A percentile compares a stretch with the other conserved stretches of the same genome.
Evolutionary conservation across 2,113 vertebrate species (phyloP).

Genomic region (Chloebia gouldiae): DNA sequence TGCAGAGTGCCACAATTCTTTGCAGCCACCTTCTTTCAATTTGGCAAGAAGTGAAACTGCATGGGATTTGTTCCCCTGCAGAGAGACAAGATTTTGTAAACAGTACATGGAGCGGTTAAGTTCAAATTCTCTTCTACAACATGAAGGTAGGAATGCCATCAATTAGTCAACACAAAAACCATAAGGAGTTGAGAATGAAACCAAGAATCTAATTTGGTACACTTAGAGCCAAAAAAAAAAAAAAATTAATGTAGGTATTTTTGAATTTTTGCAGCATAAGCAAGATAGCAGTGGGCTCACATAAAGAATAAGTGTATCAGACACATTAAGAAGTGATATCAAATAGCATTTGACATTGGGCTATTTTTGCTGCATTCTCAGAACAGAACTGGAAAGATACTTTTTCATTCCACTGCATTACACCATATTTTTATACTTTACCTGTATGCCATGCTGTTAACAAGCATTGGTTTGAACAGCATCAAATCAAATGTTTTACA

Average conservation of each 20-base stretch:
- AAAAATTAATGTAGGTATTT: not conserved
- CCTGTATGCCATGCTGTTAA: not conserved
- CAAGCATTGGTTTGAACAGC: not conserved
- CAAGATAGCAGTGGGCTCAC: not conserved
- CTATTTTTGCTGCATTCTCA: constrained; percentile 40
- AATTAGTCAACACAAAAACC: not conserved
- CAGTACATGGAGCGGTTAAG: not conserved
- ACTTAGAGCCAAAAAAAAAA: not conserved
- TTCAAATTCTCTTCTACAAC: not conserved
- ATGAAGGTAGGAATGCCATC: not conserved
- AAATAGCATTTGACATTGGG: constrained; percentile 46
- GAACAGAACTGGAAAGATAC: constrained; percentile 2
- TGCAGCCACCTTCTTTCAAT: not conserved
- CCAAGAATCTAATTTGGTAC: not conserved
- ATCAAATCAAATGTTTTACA: not conserved
- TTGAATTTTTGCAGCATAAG: not conserved
- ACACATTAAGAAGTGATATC: constrained; percentile 18
- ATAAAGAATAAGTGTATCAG: constrained; percentile 21
- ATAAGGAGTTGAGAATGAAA: not conserved
- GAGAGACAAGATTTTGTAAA: not conserved
- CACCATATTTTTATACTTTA: not conserved
- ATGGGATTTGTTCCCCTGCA: not conserved
- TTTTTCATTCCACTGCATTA: not conserved
- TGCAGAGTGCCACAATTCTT: not conserved
- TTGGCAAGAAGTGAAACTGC: not conserved